These are phyloP conservation scores for Lynx canadensis DNA, from an alignment of 2,113 vertebrate species.

Conservation along the genomic window DNA sequence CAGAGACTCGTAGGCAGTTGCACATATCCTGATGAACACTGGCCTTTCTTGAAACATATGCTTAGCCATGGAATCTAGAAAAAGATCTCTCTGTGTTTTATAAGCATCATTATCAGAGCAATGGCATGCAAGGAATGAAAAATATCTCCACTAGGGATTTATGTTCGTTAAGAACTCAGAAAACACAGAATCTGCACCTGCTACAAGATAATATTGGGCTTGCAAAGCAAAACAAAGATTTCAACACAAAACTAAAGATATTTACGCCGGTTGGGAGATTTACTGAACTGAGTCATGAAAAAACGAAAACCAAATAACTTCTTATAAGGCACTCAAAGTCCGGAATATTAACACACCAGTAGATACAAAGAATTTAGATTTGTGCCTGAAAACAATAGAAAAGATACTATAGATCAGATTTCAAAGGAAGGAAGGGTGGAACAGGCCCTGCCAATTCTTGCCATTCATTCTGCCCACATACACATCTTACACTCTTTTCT, in stretches of 20 bases:
- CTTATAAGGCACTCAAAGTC: background rate
- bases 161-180: constrained; percentile 55
- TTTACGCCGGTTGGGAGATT: background rate
- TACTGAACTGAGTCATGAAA: constrained; percentile 32
- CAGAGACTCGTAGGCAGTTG: background rate
- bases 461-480: constrained; percentile 49
- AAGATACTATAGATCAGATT: constrained; percentile 65
- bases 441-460: constrained; percentile 13
- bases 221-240: constrained; percentile 66
- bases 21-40: background rate
- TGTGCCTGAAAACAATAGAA: constrained; percentile 56
- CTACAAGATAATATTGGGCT: constrained; percentile 62
- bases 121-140: constrained; percentile 61
- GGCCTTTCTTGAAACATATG: constrained; percentile 55
- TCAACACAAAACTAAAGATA: constrained; percentile 63
- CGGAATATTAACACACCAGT: constrained; percentile 37
- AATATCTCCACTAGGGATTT: constrained; percentile 69
- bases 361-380: constrained; percentile 68
- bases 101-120: constrained; percentile 50
- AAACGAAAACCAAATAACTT: constrained; percentile 30
- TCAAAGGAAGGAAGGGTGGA: constrained; percentile 69
- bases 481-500: constrained; percentile 42
- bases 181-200: constrained; percentile 69
- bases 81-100: constrained; percentile 47
- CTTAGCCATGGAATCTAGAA: constrained; percentile 16